Evolutionary conservation across 1,140 invertebrate species (phyloP).

Genomic region (Brachystomella parvula): DNA sequence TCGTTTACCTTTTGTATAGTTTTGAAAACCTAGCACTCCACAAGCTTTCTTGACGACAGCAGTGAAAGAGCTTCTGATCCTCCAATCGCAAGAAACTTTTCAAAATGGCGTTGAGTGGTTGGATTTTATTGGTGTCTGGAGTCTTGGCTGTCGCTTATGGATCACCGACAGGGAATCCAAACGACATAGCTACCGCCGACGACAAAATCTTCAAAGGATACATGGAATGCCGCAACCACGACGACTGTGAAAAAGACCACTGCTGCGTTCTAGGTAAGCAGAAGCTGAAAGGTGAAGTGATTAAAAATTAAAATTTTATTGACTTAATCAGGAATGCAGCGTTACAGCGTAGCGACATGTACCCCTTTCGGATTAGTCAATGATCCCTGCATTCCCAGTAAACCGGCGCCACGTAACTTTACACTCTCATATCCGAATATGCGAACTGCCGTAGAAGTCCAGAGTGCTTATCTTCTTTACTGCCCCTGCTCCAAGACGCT

Average conservation of each 20-base stretch:
- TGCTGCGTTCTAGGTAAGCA: slow-evolving; percentile 30
- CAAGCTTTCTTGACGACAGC: no score
- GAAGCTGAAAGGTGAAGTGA: no score
- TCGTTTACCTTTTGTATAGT: no score
- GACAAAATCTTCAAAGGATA: slow-evolving; percentile 7
- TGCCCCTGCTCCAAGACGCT: slow-evolving; percentile 23
- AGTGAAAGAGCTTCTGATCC: no score
- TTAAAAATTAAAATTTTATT: no score
- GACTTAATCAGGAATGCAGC: slow-evolving; percentile 31
- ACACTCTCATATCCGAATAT: slow-evolving; percentile 25
- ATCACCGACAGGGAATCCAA: not conserved
- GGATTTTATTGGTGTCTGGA: no score
- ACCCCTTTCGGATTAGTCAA: slow-evolving; percentile 17
- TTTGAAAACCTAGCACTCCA: no score
- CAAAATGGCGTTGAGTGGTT: no score
- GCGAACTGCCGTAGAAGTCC: slow-evolving; percentile 10
- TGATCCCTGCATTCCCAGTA: slow-evolving; percentile 28
- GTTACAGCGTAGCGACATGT: slow-evolving; percentile 24
- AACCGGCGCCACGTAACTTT: slow-evolving; percentile 19
- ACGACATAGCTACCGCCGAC: not conserved
- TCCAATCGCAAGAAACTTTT: no score
- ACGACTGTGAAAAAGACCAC: slow-evolving; percentile 19
- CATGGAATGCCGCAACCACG: not conserved
- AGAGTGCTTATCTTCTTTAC: slow-evolving; percentile 18
- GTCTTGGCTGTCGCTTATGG: not conserved